Conservation (phyloP, 2,797 vertebrate genomes). For the Betta splendens region DNA sequence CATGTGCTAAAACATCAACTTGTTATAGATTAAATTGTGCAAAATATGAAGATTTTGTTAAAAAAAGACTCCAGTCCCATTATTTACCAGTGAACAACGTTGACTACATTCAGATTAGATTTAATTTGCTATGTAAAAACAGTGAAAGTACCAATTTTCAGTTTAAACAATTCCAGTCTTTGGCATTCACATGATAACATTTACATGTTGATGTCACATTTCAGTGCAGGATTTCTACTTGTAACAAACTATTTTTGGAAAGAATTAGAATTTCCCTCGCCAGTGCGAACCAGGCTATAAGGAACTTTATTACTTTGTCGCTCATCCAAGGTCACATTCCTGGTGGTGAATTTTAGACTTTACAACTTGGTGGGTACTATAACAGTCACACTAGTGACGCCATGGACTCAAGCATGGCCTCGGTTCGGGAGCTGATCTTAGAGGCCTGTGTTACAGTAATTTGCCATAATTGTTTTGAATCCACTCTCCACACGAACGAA, state of each 20-base stretch:
- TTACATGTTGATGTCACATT: not conserved
- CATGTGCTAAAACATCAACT: no score
- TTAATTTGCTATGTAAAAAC: no score
- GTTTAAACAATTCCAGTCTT: no score
- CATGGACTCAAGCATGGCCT: no score
- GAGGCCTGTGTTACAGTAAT: not conserved
- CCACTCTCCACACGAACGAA: no score
- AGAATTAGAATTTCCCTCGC: not conserved
- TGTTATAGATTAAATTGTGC: no score
- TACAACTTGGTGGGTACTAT: not conserved
- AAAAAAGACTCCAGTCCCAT: no score
- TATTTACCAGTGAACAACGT: no score
- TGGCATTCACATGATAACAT: not conserved
- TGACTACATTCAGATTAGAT: no score
- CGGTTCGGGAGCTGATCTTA: not conserved
- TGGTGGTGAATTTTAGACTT: constrained; percentile 7
- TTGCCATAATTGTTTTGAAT: not conserved
- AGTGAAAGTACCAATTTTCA: no score
- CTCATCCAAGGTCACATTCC: not conserved
- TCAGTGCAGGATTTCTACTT: not conserved
- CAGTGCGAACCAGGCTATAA: not conserved
- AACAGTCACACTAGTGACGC: not conserved
- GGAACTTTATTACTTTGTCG: not conserved
- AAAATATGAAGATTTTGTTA: no score
- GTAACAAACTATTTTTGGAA: no score